Evolutionary conservation across 1,140 invertebrate genomes (phyloP).

Genomic region (Lordiphosa collinella): DNA sequence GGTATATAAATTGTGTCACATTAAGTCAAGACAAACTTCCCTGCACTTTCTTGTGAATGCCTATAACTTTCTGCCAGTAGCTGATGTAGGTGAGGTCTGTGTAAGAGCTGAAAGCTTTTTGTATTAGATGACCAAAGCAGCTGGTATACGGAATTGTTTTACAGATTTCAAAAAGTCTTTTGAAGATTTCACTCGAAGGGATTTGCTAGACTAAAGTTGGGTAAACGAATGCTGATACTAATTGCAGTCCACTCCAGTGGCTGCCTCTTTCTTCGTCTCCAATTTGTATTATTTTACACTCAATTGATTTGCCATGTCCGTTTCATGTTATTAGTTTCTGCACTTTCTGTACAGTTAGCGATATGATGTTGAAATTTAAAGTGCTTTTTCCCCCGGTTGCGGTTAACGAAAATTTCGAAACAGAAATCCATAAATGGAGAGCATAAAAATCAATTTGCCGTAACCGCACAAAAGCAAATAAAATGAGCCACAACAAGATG

Average conservation of each 20-base stretch:
- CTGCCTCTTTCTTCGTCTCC: slow-evolving; percentile 1
- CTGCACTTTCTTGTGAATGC: neutral
- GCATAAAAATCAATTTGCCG: slow-evolving; percentile 75
- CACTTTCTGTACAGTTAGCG: neutral
- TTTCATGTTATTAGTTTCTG: slow-evolving; percentile 9
- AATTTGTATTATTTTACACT: slow-evolving; percentile 53
- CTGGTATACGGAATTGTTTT: too few species aligned
- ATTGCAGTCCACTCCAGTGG: too few species aligned
- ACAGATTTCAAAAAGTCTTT: too few species aligned
- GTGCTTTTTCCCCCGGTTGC: neutral
- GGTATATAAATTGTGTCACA: too few species aligned
- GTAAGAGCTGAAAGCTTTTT: too few species aligned
- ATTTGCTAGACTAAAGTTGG: too few species aligned
- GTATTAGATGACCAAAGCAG: too few species aligned
- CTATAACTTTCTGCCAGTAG: too few species aligned
- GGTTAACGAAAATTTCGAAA: slow-evolving; percentile 12
- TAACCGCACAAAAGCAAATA: slow-evolving; percentile 65
- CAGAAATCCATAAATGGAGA: slow-evolving; percentile 63
- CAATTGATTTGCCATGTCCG: slow-evolving; percentile 53
- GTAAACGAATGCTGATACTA: too few species aligned
- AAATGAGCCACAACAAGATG: slow-evolving; percentile 28
- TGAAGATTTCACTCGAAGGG: too few species aligned
- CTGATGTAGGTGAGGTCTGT: too few species aligned
- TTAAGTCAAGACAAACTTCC: too few species aligned
- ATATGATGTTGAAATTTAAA: slow-evolving; percentile 11